phyloP scores from a whole-genome alignment of 30 jellyfish, hydroid and myxozoan genomes.

The Pseudorhiza aurosa region DNA sequence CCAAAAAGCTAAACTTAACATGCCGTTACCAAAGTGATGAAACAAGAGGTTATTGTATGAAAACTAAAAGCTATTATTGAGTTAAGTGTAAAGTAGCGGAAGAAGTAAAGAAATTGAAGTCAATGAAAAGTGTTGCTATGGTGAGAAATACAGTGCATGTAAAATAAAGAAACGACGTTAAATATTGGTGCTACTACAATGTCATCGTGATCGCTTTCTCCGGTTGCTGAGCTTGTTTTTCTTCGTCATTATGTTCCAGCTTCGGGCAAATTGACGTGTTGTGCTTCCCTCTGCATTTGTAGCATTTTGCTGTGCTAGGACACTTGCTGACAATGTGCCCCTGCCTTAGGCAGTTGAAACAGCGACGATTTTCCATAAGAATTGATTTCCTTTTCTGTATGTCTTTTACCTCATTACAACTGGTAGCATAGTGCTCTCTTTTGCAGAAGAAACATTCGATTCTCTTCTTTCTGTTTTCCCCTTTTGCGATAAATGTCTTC shows the following conservation, averaged over 20 bases:
- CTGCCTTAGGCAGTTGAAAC: slow-evolving; percentile 37
- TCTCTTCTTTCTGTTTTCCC: slow-evolving; percentile 2
- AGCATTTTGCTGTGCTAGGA: slow-evolving; percentile 21
- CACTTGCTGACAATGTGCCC: slow-evolving; percentile 57
- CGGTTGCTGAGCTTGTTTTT: background rate
- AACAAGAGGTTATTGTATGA: no score
- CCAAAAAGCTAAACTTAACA: no score
- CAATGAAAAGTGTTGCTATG: no score
- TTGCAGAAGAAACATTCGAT: slow-evolving; percentile 14
- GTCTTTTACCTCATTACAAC: slow-evolving; percentile 5
- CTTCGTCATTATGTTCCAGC: background rate
- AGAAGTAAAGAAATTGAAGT: no score
- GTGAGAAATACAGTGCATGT: no score
- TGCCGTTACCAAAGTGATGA: no score
- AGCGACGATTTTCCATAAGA: slow-evolving; percentile 14
- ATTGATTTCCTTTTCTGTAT: background rate
- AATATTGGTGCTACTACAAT: slow-evolving; percentile 16
- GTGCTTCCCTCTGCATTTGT: slow-evolving; percentile 39
- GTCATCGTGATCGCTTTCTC: slow-evolving; percentile 13
- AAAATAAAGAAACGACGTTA: no score
- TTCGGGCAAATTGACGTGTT: slow-evolving; percentile 31
- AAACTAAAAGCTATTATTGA: no score
- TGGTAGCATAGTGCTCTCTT: background rate
- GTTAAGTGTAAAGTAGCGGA: no score
- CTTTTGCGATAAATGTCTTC: slow-evolving; percentile 22